Conservation (phyloP, 2,797 vertebrate genomes). For the Sebastes melanostomus region DNA sequence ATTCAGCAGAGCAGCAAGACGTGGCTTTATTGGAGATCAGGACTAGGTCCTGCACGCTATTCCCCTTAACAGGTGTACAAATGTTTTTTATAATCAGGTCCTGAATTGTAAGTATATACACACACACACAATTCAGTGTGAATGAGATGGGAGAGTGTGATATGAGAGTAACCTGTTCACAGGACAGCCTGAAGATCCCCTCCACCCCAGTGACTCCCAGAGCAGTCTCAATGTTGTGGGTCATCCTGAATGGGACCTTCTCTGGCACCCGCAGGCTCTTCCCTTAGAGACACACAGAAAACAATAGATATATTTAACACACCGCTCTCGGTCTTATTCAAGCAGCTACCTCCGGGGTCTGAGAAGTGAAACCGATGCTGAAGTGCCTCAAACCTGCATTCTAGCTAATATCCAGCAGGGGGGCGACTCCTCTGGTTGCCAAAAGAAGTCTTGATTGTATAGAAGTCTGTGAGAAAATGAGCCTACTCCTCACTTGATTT, state of each 20-base stretch:
- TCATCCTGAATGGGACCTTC: slow-evolving; percentile 99
- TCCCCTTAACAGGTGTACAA: background rate
- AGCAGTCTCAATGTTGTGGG: slow-evolving; percentile 96
- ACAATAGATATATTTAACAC: background rate
- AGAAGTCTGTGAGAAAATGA: background rate
- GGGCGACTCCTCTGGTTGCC: background rate
- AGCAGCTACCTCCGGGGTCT: background rate
- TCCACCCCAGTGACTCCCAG: slow-evolving; percentile 97
- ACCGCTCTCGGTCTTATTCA: background rate
- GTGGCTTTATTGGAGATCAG: background rate
- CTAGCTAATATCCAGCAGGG: background rate
- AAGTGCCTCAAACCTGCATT: background rate
- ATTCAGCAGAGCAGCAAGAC: background rate
- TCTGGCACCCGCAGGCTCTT: slow-evolving; percentile 98
- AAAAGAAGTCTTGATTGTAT: no score
- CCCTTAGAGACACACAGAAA: slow-evolving; percentile 80
- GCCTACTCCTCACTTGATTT: background rate
- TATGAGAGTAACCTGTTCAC: slow-evolving; percentile 88
- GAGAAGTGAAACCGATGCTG: background rate
- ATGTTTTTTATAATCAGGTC: background rate
- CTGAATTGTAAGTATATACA: background rate
- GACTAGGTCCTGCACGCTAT: background rate
- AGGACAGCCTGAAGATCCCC: slow-evolving; percentile 97
- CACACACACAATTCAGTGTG: background rate
- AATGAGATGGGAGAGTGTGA: background rate